A percentile compares a stretch with the other conserved stretches of the same genome.
Conservation (phyloP, 2,113 vertebrate genomes). For the Forbesichthys papilliferus region DNA sequence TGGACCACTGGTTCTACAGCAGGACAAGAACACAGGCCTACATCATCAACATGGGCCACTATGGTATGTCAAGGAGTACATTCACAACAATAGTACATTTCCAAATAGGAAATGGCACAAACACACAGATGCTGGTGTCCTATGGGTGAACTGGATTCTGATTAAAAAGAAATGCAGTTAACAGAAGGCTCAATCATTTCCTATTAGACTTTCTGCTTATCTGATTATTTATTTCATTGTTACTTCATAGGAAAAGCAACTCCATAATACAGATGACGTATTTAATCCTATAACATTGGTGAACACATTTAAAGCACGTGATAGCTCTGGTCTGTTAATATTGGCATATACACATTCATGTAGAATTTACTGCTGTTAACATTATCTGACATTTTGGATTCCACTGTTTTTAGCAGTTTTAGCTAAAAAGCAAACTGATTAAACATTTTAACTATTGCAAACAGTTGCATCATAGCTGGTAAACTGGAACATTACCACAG, state of each 20-base stretch:
- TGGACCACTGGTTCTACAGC: too few species aligned
- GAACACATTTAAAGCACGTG: too few species aligned
- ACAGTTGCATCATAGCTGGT: too few species aligned
- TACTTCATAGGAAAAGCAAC: not conserved
- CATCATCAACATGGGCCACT: not conserved
- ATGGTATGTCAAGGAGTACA: conserved; percentile 1
- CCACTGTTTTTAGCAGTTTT: too few species aligned
- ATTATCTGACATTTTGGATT: too few species aligned
- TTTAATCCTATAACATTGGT: not conserved
- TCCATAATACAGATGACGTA: not conserved
- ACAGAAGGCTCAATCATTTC: not conserved
- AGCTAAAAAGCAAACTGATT: too few species aligned
- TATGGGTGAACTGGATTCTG: conserved; percentile 7
- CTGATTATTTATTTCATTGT: not conserved
- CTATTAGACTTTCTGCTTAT: not conserved
- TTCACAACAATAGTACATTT: not conserved
- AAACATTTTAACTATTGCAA: too few species aligned
- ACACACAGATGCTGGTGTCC: too few species aligned
- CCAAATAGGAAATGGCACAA: not conserved
- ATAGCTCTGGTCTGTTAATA: too few species aligned
- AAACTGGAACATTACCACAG: not conserved
- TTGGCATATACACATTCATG: too few species aligned
- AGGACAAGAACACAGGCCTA: too few species aligned
- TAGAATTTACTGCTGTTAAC: too few species aligned
- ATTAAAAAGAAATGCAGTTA: conserved; percentile 13